Evolutionary conservation across 2,888 invertebrate genomes (phyloP).

Genomic region (Plagiodera versicolora): DNA sequence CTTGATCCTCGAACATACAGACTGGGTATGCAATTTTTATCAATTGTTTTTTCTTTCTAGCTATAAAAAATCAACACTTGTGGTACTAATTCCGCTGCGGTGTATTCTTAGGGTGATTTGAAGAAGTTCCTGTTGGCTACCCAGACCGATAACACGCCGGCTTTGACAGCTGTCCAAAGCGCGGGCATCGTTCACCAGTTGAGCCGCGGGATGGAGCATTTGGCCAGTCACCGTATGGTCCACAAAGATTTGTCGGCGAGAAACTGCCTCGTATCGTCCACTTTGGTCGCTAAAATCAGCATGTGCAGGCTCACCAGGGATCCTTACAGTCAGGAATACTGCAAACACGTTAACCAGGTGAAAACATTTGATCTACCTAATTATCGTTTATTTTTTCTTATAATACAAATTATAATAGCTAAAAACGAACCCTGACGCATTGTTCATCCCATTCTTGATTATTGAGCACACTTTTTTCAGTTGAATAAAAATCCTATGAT

Average conservation of each 20-base stretch:
- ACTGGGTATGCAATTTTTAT: slow-evolving; percentile 87
- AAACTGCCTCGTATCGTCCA: slow-evolving; percentile 85
- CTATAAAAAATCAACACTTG: no score
- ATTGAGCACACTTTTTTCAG: no score
- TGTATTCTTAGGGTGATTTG: slow-evolving; percentile 85
- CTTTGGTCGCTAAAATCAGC: slow-evolving; percentile 81
- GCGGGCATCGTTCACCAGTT: slow-evolving; percentile 74
- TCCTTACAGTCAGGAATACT: slow-evolving; percentile 89
- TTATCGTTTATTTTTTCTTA: no score
- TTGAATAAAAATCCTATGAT: neutral
- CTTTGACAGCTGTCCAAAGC: slow-evolving; percentile 69
- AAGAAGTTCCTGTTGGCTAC: slow-evolving; percentile 84
- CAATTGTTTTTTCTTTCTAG: no score
- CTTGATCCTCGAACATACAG: slow-evolving; percentile 87
- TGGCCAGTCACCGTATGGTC: slow-evolving; percentile 74
- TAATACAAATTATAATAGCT: no score
- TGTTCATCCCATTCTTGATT: no score
- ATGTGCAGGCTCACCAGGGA: slow-evolving; percentile 78
- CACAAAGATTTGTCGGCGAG: slow-evolving; percentile 91
- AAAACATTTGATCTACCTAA: no score
- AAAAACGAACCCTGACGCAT: no score
- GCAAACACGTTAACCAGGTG: slow-evolving; percentile 78
- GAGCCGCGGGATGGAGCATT: slow-evolving; percentile 78
- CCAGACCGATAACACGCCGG: slow-evolving; percentile 59
- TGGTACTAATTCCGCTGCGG: no score